Evolutionary conservation across 2,888 invertebrate species (phyloP).

Genomic region (Seira ritae): DNA sequence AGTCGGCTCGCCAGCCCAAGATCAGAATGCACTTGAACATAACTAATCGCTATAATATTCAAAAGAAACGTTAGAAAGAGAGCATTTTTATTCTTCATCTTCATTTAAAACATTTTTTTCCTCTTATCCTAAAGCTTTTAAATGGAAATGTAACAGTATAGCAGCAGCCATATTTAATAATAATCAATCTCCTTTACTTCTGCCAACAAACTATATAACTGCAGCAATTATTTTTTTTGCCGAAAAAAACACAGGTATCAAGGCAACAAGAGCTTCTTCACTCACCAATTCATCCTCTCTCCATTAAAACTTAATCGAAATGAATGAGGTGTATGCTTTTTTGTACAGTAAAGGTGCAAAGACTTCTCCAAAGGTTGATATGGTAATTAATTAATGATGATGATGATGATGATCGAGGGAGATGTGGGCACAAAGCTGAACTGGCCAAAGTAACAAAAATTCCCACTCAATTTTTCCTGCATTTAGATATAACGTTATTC

Average conservation of each 20-base stretch:
- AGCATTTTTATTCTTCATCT: background rate
- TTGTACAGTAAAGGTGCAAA: no score
- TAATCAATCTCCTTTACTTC: background rate
- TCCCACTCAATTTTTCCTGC: no score
- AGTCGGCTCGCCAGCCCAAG: background rate
- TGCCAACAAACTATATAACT: background rate
- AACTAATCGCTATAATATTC: background rate
- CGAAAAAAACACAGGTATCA: background rate
- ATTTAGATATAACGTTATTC: conserved; percentile 56
- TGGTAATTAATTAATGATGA: conserved; percentile 28
- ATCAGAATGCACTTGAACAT: conserved; percentile 16
- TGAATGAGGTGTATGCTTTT: conserved; percentile 30
- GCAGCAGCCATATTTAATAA: background rate
- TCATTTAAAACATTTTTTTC: background rate
- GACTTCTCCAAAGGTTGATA: conserved; percentile 11
- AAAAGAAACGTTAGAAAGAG: conserved; percentile 1
- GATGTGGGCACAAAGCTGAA: no score
- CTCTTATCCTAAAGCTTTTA: background rate
- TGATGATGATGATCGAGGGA: conserved; percentile 45
- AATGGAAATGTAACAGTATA: conserved; percentile 17
- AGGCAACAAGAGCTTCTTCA: no score
- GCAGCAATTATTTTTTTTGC: background rate
- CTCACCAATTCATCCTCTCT: background rate
- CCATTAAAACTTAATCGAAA: conserved; percentile 14
- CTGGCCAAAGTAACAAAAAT: no score